Base-by-base conservation (phyloP, 1,140 invertebrate species). In the Euborellia annulipes region DNA sequence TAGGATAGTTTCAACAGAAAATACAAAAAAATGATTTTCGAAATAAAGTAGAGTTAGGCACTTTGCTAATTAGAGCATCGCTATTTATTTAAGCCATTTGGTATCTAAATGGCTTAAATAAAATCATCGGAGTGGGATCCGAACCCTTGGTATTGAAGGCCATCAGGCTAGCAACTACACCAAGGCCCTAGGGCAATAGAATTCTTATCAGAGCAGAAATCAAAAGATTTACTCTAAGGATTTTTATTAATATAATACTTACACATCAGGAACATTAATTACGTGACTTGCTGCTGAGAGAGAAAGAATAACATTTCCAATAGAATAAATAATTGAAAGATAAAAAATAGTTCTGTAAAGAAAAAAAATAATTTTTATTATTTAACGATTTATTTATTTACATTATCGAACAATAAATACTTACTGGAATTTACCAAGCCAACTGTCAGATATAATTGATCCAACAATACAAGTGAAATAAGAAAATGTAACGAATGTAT, bases 381-480 rank as follows among this genome's bases (percentile, higher is more conserved):
- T 2, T 50, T 36, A 16, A 21, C 27, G 9, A 8, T 32, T 21
- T 19, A 19, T 48, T 21, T 27, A 38, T 23, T 20, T 40, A 20
- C 11, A 7, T 17, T 36, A 45, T 14, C 14, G 3, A 23, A 13
- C 18, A 38, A 37, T 13, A 17, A 22, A 27, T 9, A 27, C 53
- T 56, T 55, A 81, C 65, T 72, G 76, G 62, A 82, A 93, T 65
- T 88, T 87, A 46, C 89, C 90, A 1, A 93, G 65, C 51, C 73
- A 77, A 22, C 85, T 83, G 61, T 96, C 91, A 0, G 90, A 86
- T 13, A 93, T 52, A 41, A 93, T 81, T 0, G 88, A 88, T 0
- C 91, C 90, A 18, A 92, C 57, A 8, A 94, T 48, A 0, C 88
- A 87, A 27, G 83, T 86, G 55, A 91, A 82, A 57, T 91, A 94